Base-by-base conservation (phyloP, 2,797 vertebrate genomes). In the Cyclopterus lumpus region DNA sequence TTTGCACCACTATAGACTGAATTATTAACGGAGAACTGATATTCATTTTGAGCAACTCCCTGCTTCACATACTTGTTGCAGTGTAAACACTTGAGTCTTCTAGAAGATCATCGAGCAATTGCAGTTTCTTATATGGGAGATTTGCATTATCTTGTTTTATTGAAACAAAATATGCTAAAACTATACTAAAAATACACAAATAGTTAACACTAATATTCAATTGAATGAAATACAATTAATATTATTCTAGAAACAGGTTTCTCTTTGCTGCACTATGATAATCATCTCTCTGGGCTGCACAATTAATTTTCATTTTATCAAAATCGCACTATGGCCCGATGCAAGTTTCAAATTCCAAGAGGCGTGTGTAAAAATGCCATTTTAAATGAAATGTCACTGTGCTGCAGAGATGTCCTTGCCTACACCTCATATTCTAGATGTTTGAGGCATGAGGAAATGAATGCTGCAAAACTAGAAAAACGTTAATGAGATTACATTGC, bases 391-490 rank as follows among this genome's bases (percentile, higher is more conserved):
- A 51, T 24, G 4, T 5, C 11, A 10, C 22, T 51, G 49, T 53
- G 49, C 49, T 53, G 49, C 22, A 53, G 11, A 24, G 11, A 14
- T 26, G 24, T 24, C 11, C 8, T 10, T 5, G 51, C 8, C 51
- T 24, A 26, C 11, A 11, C 22, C 2, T 14, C 10, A 26, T 12
- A 51, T 14, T 24, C n/a, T 24, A 24, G 22, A 51, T 18, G 9
- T 8, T 26, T 15, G 1, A 26, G 49, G 6, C 16, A 57, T 9
- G 3, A 59, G 3, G 22, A n/a, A 30, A 32, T 28, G 8, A 26
- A 75, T 18, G 3, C 44, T 34, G 59, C 24, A 46, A 40, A 81
- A 63, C 61, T 53, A 26, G 61, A 69, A 77, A 58, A 84, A 77
- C 18, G 40, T 26, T 6, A 40, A 10, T n/a, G 1, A 49, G 28